These are phyloP conservation scores for Pangasianodon hypophthalmus DNA, from an alignment of 2,113 vertebrate genomes.

Conservation along the genomic window DNA sequence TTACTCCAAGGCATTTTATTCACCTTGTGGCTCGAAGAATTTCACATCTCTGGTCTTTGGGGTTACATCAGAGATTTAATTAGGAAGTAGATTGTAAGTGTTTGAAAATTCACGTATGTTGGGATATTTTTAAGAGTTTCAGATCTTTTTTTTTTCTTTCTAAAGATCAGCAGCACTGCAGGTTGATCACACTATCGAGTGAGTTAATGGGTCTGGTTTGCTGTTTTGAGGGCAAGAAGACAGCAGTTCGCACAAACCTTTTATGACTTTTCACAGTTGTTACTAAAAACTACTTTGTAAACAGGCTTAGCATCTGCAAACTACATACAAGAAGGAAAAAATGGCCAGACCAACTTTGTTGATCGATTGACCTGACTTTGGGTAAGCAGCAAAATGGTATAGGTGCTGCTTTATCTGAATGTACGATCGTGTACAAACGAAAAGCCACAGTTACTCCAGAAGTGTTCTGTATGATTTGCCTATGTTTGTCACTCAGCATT, in stretches of 20 bases:
- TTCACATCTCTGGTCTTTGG: not conserved
- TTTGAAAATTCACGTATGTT: not conserved
- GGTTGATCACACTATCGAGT: not conserved
- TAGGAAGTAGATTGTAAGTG: not conserved
- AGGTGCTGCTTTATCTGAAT: not conserved
- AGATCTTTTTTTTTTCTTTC: not conserved
- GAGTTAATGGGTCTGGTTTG: not conserved
- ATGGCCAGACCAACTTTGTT: not conserved
- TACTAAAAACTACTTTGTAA: not conserved
- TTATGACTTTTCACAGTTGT: not conserved
- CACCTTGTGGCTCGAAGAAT: not conserved
- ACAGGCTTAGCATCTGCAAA: not conserved
- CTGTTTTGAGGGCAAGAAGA: not conserved
- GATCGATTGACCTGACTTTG: not conserved
- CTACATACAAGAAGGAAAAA: not conserved
- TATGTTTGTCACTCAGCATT: slow-evolving; percentile 37
- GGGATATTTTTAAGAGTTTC: not conserved
- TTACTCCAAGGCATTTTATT: not conserved
- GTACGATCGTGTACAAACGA: not conserved
- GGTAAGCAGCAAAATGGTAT: not conserved
- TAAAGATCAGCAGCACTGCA: not conserved
- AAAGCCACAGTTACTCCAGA: not conserved
- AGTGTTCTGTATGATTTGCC: not conserved
- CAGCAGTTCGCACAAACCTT: not conserved
- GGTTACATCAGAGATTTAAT: not conserved